Percentiles rank a stretch among this genome's conserved stretches.
These are phyloP conservation scores for Dryocosmus kuriphilus DNA, from an alignment of 2,888 invertebrate species.

Conservation along the genomic window DNA sequence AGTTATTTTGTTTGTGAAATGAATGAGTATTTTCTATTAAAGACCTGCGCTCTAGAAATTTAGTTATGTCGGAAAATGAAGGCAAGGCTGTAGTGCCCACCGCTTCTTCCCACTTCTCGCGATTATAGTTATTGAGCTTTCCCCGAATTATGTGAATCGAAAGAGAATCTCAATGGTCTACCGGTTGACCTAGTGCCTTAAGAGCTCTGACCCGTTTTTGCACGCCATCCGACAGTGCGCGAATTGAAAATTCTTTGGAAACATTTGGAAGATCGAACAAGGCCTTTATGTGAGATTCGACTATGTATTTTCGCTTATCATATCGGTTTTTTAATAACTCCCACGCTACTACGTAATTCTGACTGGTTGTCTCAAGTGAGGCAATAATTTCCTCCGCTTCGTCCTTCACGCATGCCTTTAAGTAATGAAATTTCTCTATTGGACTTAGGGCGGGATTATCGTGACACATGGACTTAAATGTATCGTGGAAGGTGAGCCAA, in stretches of 20 bases:
- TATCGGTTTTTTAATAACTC: background rate
- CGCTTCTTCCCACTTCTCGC: background rate
- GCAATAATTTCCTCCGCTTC: no score
- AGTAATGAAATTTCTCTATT: background rate
- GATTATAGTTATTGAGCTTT: background rate
- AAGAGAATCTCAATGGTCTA: background rate
- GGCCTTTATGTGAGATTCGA: no score
- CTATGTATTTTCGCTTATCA: no score
- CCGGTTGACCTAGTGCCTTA: background rate
- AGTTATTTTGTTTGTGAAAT: background rate
- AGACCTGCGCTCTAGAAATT: background rate
- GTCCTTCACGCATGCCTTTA: no score
- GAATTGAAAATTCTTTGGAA: no score
- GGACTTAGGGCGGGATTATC: background rate
- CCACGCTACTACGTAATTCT: background rate
- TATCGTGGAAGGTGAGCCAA: no score
- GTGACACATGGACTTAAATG: background rate
- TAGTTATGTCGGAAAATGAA: background rate
- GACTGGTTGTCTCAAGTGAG: background rate
- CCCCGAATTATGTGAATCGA: background rate
- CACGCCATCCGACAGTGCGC: no score
- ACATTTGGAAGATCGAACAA: no score
- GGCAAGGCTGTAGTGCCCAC: background rate
- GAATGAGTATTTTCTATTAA: background rate
- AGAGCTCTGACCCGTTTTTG: background rate